A percentile compares a stretch with the other conserved stretches of the same genome.
phyloP scores from a whole-genome alignment of 1,140 invertebrate genomes.

The Heterodera carotae region DNA sequence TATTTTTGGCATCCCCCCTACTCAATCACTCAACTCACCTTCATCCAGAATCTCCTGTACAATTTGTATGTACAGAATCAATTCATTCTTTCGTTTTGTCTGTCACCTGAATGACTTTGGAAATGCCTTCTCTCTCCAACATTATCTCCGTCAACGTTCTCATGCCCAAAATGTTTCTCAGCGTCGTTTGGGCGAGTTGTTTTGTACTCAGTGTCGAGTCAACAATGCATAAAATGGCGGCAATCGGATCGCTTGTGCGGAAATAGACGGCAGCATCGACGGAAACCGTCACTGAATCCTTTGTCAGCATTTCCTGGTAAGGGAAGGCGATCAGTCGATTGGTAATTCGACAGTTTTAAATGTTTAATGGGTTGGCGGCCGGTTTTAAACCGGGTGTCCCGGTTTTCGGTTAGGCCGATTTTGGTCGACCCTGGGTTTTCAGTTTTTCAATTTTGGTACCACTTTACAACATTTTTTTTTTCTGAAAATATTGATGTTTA shows the following conservation, averaged over 20 bases:
- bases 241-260: conserved; percentile 57
- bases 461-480: too few relatives aligned
- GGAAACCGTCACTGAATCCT: conserved; percentile 81
- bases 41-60: conserved; percentile 73
- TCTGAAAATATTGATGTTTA: too few relatives aligned
- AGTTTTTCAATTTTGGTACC: too few relatives aligned
- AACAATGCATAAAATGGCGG: conserved; percentile 44
- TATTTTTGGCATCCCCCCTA: too few relatives aligned
- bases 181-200: conserved; percentile 60
- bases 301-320: conserved; percentile 87
- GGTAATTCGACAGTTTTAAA: too few relatives aligned
- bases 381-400: too few relatives aligned
- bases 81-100: background rate
- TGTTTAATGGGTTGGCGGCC: too few relatives aligned
- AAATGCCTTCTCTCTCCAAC: conserved; percentile 85
- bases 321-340: too few relatives aligned
- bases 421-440: too few relatives aligned
- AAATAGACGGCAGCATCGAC: conserved; percentile 60
- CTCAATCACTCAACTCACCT: conserved; percentile 43
- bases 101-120: conserved; percentile 64
- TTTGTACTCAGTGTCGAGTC: conserved; percentile 54
- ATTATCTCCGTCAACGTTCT: conserved; percentile 85
- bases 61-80: too few relatives aligned
- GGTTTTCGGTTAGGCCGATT: too few relatives aligned
- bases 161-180: conserved; percentile 89